Base-by-base conservation (phyloP, 1,140 invertebrate genomes). In the Macrobrachium rosenbergii region DNA sequence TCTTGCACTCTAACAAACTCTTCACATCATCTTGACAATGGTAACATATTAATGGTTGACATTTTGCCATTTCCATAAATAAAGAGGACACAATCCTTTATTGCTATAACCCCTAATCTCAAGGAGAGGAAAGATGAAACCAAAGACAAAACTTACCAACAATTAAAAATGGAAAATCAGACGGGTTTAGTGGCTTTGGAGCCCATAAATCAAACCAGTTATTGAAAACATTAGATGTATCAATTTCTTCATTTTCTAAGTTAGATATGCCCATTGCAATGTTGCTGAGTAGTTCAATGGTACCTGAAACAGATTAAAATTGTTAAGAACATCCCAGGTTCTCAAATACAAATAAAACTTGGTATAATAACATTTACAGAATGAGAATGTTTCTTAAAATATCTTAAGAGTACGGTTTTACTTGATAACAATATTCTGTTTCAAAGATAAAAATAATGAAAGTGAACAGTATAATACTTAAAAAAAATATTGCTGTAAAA, bases 201-300 rank as follows among this genome's bases (percentile, higher is more conserved):
- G 80, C 52, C 84, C 84, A 86, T 17, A 86, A 45, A 8, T 43
- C 77, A 10, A 28, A 19, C 84, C 84, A 86, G n/a, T 86, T 67
- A 7, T 60, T 43, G 19, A 58, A n/a, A 17, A 67, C 76, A 17
- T 81, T 78, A 37, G 58, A 17, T 7, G n/a, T 37, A 14, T 60
- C 77, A 52, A 45, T 76, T 11, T 37, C 67, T 23, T 60, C 23
- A n/a, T 76, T 72, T 10, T 78, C 64, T 23, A 43, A n/a, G 16
- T 58, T 52, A 12, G 81, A 45, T 72, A 88, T 19, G 19, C 58
- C 64, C 37, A 72, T 63, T 12, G 73, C 62, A 37, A 88, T 78
- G 23, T 43, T 88, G 72, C 81, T 84, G 14, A 83, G 43, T 2
- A 86, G 77, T 60, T 86, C 84, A 12, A 86, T 86, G 63, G 52